Conservation (phyloP, 2,888 invertebrate genomes). For the Liodrosophila aerea region DNA sequence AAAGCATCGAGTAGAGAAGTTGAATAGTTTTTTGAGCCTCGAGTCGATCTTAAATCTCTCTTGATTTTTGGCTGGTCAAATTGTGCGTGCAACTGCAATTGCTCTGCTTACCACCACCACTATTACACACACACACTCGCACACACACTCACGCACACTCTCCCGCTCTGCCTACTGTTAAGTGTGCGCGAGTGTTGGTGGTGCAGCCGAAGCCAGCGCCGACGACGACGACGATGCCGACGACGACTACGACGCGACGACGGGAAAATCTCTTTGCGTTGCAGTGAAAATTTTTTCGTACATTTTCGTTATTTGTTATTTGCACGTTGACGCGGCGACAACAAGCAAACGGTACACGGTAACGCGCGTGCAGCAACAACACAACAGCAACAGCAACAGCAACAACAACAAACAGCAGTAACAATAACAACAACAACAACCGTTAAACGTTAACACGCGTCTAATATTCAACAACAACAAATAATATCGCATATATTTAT, state of each 20-base stretch:
- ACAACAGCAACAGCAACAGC: slow-evolving; percentile 25
- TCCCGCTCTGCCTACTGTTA: slow-evolving; percentile 29
- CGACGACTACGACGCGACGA: slow-evolving; percentile 61
- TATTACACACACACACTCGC: slow-evolving; percentile 8
- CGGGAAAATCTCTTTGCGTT: slow-evolving; percentile 73
- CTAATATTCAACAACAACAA: slow-evolving; percentile 27
- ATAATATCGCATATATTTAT: slow-evolving; percentile 38
- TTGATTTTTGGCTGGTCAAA: slow-evolving; percentile 47
- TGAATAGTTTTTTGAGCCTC: no score
- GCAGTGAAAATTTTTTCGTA: slow-evolving; percentile 78
- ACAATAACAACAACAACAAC: slow-evolving; percentile 28
- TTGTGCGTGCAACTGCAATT: slow-evolving; percentile 65
- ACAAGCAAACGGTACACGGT: slow-evolving; percentile 64
- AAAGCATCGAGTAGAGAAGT: slow-evolving; percentile 26
- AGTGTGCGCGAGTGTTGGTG: slow-evolving; percentile 38
- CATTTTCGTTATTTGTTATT: slow-evolving; percentile 81
- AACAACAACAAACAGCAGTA: slow-evolving; percentile 33
- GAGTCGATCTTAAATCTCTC: slow-evolving; percentile 19
- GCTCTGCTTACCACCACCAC: slow-evolving; percentile 14
- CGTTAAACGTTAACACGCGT: slow-evolving; percentile 54
- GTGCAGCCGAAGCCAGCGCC: slow-evolving; percentile 62
- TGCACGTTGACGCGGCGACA: slow-evolving; percentile 81
- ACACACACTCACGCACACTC: slow-evolving; percentile 14
- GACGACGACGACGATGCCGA: slow-evolving; percentile 39
- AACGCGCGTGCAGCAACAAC: slow-evolving; percentile 54